These are phyloP conservation scores for Trissoscelio sp. DNA, from an alignment of 2,888 invertebrate genomes.

Conservation along the genomic window DNA sequence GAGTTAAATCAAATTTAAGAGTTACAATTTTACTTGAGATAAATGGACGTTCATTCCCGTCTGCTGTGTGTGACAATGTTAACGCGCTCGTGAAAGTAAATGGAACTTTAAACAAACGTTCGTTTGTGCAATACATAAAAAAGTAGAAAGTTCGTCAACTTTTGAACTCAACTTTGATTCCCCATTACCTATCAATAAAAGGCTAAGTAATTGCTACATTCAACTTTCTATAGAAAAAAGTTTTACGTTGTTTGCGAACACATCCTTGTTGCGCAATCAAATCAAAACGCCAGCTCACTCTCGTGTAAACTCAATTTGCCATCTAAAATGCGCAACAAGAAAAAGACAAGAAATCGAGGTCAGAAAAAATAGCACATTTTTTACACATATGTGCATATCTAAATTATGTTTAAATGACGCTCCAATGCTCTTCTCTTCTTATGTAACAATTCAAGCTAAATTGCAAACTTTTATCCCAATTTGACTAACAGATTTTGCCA, in stretches of 20 bases:
- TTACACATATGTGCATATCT: background rate
- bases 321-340: background rate
- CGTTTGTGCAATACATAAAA: background rate
- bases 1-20: conserved; percentile 23
- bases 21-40: conserved; percentile 13
- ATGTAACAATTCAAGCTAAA: background rate
- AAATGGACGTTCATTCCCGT: conserved; percentile 10
- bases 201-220: conserved; percentile 10
- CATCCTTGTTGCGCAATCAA: conserved; percentile 20
- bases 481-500: conserved; percentile 1
- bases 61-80: background rate
- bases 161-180: background rate
- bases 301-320: conserved; percentile 14
- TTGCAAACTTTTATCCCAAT: background rate
- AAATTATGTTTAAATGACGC: conserved; percentile 1
- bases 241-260: conserved; percentile 15
- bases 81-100: conserved; percentile 16
- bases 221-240: conserved; percentile 24
- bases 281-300: conserved; percentile 29
- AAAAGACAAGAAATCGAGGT: conserved; percentile 1
- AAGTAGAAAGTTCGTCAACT: conserved; percentile 3
- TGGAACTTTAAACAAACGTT: background rate
- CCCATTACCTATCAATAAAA: background rate
- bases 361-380: conserved; percentile 15
- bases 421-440: background rate